phyloP scores from a whole-genome alignment of 2,113 vertebrate genomes.

The Oreochromis tanganicae region DNA sequence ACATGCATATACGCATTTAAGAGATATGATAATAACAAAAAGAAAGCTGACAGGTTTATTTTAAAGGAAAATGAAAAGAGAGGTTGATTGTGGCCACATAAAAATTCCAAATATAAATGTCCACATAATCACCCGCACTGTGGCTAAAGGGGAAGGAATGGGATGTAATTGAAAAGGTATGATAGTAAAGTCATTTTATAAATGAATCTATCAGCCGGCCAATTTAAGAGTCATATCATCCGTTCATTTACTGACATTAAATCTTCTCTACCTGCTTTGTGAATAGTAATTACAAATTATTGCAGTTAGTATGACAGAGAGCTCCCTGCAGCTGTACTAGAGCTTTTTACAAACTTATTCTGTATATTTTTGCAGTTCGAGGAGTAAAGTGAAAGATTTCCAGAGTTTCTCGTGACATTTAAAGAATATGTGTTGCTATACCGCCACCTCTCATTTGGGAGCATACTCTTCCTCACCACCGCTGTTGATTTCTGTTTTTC shows the following conservation, averaged over 20 bases:
- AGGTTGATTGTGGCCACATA: not conserved
- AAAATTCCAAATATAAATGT: not conserved
- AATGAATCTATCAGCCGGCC: conserved; percentile 17
- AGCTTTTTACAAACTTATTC: not conserved
- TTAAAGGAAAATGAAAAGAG: not conserved
- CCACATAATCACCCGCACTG: not conserved
- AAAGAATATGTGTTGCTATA: not conserved
- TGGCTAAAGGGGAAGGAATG: not conserved
- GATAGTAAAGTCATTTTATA: not conserved
- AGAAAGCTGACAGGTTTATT: not conserved
- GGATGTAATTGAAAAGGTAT: conserved; percentile 12
- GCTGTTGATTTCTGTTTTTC: not conserved
- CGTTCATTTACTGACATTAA: conserved; percentile 16
- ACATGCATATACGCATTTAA: not conserved
- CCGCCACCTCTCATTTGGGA: not conserved
- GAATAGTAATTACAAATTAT: conserved; percentile 9
- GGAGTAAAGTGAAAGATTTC: not conserved
- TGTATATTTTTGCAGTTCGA: not conserved
- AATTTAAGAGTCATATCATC: conserved; percentile 4
- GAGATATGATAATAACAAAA: not conserved
- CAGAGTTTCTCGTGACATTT: not conserved
- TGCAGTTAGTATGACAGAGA: not conserved
- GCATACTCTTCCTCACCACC: not conserved
- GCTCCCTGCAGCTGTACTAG: not conserved
- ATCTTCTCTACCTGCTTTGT: not conserved